A percentile compares a stretch with the other conserved stretches of the same genome.
These are phyloP conservation scores for Labeo calbasu DNA, from an alignment of 2,797 vertebrate species.

Conservation along the genomic window DNA sequence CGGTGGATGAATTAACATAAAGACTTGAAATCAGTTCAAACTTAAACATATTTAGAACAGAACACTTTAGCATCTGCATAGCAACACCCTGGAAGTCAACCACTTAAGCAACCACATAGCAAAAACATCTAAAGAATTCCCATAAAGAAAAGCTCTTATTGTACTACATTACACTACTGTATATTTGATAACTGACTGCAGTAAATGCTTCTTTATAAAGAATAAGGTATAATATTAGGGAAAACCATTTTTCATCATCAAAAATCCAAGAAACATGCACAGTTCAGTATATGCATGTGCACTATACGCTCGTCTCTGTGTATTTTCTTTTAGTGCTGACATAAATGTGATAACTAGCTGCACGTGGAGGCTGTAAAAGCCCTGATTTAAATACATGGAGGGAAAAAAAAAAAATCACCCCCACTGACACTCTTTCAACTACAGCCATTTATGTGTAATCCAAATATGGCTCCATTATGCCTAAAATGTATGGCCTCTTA, in stretches of 20 bases:
- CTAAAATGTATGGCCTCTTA: slow-evolving; percentile 61
- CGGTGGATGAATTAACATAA: neutral
- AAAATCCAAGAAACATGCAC: neutral
- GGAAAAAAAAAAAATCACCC: slow-evolving; percentile 40
- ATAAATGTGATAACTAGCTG: slow-evolving; percentile 74
- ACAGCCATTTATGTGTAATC: slow-evolving; percentile 53
- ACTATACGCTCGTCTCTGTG: slow-evolving; percentile 61
- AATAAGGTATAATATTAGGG: neutral
- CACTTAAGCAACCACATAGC: neutral
- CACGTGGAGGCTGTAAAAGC: slow-evolving; percentile 65
- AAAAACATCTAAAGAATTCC: neutral
- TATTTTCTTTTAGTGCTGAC: slow-evolving; percentile 72
- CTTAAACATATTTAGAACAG: neutral
- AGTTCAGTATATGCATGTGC: slow-evolving; percentile 47
- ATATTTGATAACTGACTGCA: slow-evolving; percentile 45
- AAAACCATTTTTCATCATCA: neutral
- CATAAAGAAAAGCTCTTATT: neutral
- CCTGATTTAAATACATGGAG: slow-evolving; percentile 34
- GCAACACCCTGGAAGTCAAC: neutral
- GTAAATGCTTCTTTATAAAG: slow-evolving; percentile 17
- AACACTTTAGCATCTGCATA: neutral
- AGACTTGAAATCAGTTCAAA: neutral
- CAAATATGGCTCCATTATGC: slow-evolving; percentile 62
- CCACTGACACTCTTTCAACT: slow-evolving; percentile 60
- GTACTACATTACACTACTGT: neutral